phyloP scores from a whole-genome alignment of 2,797 vertebrate species.

The Carcharodon carcharias region DNA sequence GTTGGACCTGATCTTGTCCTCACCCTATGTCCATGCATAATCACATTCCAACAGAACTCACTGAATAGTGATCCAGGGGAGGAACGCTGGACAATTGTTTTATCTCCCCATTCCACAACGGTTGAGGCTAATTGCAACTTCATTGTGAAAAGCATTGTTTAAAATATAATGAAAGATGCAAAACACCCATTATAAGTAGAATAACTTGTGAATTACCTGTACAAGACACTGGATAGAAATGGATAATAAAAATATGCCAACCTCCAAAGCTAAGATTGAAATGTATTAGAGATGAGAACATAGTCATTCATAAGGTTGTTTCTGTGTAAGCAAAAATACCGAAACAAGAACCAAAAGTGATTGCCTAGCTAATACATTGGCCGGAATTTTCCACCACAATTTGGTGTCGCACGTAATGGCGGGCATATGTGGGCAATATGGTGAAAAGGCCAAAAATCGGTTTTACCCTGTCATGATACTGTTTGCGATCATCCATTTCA shows the following conservation, averaged over 20 bases:
- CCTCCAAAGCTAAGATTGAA: background rate
- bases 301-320: background rate
- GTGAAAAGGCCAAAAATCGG: too few species aligned
- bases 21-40: background rate
- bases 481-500: too few species aligned
- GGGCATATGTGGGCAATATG: too few species aligned
- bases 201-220: background rate
- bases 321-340: background rate
- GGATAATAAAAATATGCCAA: background rate
- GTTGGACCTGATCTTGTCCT: background rate
- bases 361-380: background rate
- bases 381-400: too few species aligned
- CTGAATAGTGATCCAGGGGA: background rate
- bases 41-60: background rate
- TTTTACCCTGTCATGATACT: too few species aligned
- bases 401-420: too few species aligned
- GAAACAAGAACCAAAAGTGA: background rate
- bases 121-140: background rate
- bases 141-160: background rate
- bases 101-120: background rate
- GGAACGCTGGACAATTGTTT: background rate
- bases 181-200: background rate
- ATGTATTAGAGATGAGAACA: background rate
- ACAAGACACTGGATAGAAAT: background rate
- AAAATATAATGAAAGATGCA: background rate